Evolutionary conservation across 2,888 invertebrate genomes (phyloP), one percentile per base, ranked within the genome.

Genomic region (Drosophila eohydei): DNA sequence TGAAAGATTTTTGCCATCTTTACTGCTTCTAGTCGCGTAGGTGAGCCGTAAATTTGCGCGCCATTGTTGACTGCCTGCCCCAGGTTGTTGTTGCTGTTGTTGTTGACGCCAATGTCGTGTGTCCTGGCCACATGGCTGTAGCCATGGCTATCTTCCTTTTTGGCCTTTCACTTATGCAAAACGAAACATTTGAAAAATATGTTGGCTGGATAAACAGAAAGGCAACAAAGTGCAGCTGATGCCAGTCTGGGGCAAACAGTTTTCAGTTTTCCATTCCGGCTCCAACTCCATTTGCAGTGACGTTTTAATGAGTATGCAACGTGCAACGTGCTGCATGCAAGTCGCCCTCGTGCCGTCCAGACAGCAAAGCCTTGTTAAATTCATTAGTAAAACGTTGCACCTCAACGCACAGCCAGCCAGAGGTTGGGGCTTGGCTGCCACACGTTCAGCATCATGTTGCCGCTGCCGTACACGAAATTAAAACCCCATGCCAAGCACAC

Each of bases 341-440:
- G 61, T 51, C 58, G 58, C 62, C 54, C 51, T 51, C 38, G 28
- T 55, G 46, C 68, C 50, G 76, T 52, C 80, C 80, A 69, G 79
- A 76, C 74, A 55, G 70, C 71, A 74, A 82, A 90, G 81, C 83
- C 80, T 78, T 78, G 83, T 86, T 85, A 83, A 83, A 89, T 88
- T 91, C 89, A 91, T 91, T 91, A 91, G 88, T 80, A 83, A 83
- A 90, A 82, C 88, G 88, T 89, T 85, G 85, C 89, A 90, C 90
- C 85, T 86, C 89, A 86, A 81, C 80, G 88, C 74, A 69, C 75
- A 62, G 59, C n/a, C 43, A 57, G 51, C n/a, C 16, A 4, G 44
- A n/a, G 58, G 11, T 38, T 12, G 43, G 51, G 50, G 26, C n/a
- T 4, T 32, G 48, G 58, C 38, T 61, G 71, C 74, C 82, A 86